These are phyloP conservation scores for Leucophenga montana DNA, from an alignment of 2,888 invertebrate genomes.

Conservation along the genomic window DNA sequence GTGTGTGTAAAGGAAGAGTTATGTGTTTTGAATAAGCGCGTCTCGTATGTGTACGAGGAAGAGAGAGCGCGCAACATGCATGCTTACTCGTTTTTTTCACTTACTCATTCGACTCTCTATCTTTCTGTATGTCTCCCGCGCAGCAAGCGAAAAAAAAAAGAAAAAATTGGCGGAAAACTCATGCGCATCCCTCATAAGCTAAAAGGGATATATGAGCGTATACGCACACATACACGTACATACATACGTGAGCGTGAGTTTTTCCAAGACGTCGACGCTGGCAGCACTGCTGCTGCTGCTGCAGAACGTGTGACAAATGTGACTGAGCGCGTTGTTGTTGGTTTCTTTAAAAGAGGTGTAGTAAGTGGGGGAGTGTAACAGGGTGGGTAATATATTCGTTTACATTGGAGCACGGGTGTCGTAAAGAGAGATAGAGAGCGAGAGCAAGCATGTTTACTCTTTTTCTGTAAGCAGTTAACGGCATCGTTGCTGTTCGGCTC, in stretches of 20 bases:
- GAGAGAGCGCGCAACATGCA: constrained; percentile 34
- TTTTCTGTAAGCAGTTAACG: constrained; percentile 33
- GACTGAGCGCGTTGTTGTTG: not conserved
- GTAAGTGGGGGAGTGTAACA: too few relatives aligned
- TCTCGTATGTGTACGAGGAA: constrained; percentile 38
- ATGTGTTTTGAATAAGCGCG: constrained; percentile 6
- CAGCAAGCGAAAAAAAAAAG: constrained; percentile 4
- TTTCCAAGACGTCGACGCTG: constrained; percentile 4
- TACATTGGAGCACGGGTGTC: constrained; percentile 31
- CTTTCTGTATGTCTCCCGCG: constrained; percentile 1
- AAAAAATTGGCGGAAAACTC: constrained; percentile 19
- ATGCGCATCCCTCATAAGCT: constrained; percentile 27
- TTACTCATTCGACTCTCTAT: not conserved
- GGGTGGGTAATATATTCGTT: constrained; percentile 27
- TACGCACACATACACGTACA: not conserved
- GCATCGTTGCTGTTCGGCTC: constrained; percentile 48
- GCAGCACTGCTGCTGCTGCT: not conserved
- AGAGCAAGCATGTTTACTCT: constrained; percentile 26
- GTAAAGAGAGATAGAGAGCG: constrained; percentile 12
- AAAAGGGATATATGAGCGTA: constrained; percentile 26
- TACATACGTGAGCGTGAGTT: not conserved
- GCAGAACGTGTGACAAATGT: constrained; percentile 18
- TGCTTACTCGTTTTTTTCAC: constrained; percentile 29
- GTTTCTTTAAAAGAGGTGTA: too few relatives aligned
- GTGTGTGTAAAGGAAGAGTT: constrained; percentile 14